Base-by-base conservation (phyloP, 53 echinoderm and acorn worm species). In the Temnopleurus reevesii region DNA sequence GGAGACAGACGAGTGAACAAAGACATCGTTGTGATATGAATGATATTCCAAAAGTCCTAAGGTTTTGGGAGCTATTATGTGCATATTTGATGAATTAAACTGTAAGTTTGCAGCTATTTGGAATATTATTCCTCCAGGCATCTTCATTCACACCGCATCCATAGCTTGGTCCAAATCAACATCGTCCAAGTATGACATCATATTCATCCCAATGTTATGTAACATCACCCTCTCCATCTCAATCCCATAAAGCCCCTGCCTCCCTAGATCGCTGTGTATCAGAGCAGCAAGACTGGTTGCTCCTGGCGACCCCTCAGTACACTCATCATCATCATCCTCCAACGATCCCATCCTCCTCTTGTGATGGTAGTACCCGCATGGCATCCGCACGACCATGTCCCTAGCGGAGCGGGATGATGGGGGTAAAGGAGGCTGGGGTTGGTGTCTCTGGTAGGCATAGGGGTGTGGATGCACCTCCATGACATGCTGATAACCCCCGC, bases 141-240 rank as follows among this genome's bases (percentile, higher is more conserved):
- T n/a, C n/a, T n/a, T n/a, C n/a, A n/a, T n/a, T 71, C 31, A 87
- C 12, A 87, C 88, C 0, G 88, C 88, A 66, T 87, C 88, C 88
- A 87, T 66, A 4, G 88, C 88, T 51, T 87, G 88, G 51, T 87
- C 88, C 35, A 87, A 53, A 41, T 87, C 88, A 25, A 87, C 71
- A 66, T 87, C 88, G 35, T 87, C 88, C 12, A 87, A 35, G 28
- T 87, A 87, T 31, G 66, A 66, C 88, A 53, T 66, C 88, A 87
- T 66, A 46, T 65, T 87, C 44, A 47, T 36, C 21, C 88, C 71
- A 47, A 87, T 30, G 64, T 87, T 66, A 30, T 51, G 88, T 35
- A 87, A 66, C 76, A 87, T 71, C 51, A 87, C 27, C 88, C 88
- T 64, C 51, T 87, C 88, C 88, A 87, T 87, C 65, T 87, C 87